Base-by-base conservation (phyloP, 2,888 invertebrate genomes). In the Tenthredo mesomela region DNA sequence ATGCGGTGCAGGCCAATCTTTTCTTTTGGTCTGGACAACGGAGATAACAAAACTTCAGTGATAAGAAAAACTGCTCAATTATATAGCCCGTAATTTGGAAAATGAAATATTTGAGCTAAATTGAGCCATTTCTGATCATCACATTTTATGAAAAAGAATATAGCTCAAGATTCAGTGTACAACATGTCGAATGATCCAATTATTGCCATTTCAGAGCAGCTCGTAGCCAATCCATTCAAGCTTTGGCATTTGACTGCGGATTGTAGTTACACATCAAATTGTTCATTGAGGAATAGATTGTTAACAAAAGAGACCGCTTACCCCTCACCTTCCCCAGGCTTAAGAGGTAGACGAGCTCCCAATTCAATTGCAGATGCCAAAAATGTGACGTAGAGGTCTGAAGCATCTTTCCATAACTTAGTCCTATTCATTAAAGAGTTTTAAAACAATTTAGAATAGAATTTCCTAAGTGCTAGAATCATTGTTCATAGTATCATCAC, bases 271-370 rank as follows among this genome's bases (percentile, higher is more conserved):
- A 54, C 6, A n/a, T 54, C n/a, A 54, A 54, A 61, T 25, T 61
- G 25, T 61, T 61, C 25, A 25, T 54, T 33, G 67, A 29, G 18
- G 18, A 33, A 7, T 33, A 73, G 9, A 40, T 73, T 73, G 10
- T 21, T 21, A 43, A 43, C 6, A 7, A 73, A 73, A 21, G 6
- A 43, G 37, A 18, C 3, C 10, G 15, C 92, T 92, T 93, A 97
- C 98, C 98, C 98, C 94, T 98, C 98, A 70, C 97, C 96, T 90
- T 98, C 97, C 87, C 96, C 96, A 0, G 98, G 98, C 89, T 96
- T 96, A 73, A 97, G 91, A 0, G 98, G 98, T 86, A 97, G 93
- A 58, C 98, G 94, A 0, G 97, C 98, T 1, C 98, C 98, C 89
- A 97, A 94, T 89, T 97, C 96, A 7, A 98, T 95, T 0, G 98